A percentile compares a stretch with the other conserved stretches of the same genome.
phyloP scores from a whole-genome alignment of 2,113 vertebrate genomes.

The Pitta sordida region DNA sequence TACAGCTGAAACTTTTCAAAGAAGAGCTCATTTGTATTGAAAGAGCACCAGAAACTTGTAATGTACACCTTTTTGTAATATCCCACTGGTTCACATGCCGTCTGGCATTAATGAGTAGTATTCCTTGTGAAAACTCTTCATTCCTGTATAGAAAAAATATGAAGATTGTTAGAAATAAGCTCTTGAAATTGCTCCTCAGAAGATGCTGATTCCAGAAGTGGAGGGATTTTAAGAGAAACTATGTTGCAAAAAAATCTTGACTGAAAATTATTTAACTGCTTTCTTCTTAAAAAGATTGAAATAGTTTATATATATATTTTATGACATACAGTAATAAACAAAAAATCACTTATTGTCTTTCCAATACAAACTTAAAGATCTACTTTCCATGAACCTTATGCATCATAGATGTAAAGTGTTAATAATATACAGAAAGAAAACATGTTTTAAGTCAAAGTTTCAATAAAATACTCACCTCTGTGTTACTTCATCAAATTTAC shows the following conservation, averaged over 20 bases:
- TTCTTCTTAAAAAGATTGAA: background rate
- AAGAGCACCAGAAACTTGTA: background rate
- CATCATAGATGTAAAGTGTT: background rate
- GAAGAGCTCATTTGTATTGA: background rate
- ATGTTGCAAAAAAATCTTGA: background rate
- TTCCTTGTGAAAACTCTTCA: background rate
- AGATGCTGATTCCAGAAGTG: background rate
- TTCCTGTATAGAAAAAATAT: background rate
- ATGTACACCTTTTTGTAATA: background rate
- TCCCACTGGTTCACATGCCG: fast-evolving
- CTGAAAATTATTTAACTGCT: background rate
- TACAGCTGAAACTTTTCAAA: background rate
- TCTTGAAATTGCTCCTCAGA: background rate
- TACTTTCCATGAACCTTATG: background rate
- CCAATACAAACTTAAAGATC: background rate
- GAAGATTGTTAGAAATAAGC: background rate
- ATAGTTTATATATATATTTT: background rate
- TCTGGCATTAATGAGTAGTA: background rate
- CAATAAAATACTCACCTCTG: background rate
- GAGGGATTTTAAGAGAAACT: background rate
- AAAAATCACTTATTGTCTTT: background rate
- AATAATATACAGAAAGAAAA: background rate
- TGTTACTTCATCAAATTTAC: background rate
- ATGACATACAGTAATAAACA: background rate
- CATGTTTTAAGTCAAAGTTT: background rate